Percentiles rank a stretch among this genome's conserved stretches.
Evolutionary conservation across 2,888 invertebrate genomes (phyloP).

Genomic region (Microctonus brassicae): DNA sequence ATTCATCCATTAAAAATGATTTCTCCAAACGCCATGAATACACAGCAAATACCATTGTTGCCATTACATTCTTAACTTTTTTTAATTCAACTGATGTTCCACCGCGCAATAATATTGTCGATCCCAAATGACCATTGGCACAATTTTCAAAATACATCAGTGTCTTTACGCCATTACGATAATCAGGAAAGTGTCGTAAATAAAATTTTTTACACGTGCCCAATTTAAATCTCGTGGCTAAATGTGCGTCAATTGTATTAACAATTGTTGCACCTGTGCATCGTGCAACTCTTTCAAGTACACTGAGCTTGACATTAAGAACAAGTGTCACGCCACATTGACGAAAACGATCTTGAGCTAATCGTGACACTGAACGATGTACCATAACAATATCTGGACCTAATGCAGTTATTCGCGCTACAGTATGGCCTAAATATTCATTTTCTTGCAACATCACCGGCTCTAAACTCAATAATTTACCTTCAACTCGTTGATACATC

Average conservation of each 20-base stretch:
- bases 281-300: constrained; percentile 84
- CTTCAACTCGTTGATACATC: constrained; percentile 94
- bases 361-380: constrained; percentile 86
- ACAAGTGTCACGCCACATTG: constrained; percentile 87
- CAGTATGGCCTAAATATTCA: constrained; percentile 87
- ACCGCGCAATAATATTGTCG: constrained; percentile 90
- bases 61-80: constrained; percentile 86
- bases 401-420: constrained; percentile 86
- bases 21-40: constrained; percentile 95
- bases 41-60: constrained; percentile 84
- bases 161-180: constrained; percentile 79
- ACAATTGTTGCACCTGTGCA: constrained; percentile 89
- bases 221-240: constrained; percentile 80
- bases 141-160: constrained; percentile 95
- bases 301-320: constrained; percentile 84
- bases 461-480: constrained; percentile 92
- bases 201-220: constrained; percentile 90
- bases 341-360: constrained; percentile 89
- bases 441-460: constrained; percentile 94
- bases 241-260: constrained; percentile 88
- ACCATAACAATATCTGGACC: constrained; percentile 91
- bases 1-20: constrained; percentile 90
- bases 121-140: constrained; percentile 84
- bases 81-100: constrained; percentile 79
- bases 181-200: constrained; percentile 73